Conservation (phyloP, 1,140 invertebrate genomes). For the Aricia agestis region DNA sequence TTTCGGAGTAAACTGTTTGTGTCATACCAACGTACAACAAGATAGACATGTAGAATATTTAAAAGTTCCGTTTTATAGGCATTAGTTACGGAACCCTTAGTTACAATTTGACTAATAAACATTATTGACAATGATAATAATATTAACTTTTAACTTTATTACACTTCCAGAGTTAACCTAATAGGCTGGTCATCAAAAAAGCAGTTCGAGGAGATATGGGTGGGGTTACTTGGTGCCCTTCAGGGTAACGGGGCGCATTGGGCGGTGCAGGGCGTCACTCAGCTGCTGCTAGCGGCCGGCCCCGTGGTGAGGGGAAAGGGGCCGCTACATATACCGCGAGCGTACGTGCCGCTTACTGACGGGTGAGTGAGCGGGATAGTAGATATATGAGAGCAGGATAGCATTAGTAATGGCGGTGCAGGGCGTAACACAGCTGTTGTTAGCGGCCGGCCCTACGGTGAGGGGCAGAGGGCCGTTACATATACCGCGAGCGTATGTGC, state of each 20-base stretch:
- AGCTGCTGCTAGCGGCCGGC: slow-evolving; percentile 48
- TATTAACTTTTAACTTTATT: not conserved
- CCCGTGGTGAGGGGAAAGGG: slow-evolving; percentile 27
- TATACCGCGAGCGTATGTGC: slow-evolving; percentile 36
- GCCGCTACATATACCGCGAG: slow-evolving; percentile 32
- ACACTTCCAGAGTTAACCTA: slow-evolving; percentile 77
- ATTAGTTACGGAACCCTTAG: no score
- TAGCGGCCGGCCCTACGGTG: slow-evolving; percentile 36
- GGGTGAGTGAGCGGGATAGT: slow-evolving; percentile 36
- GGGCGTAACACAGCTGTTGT: slow-evolving; percentile 65
- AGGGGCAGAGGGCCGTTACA: slow-evolving; percentile 28
- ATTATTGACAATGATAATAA: no score
- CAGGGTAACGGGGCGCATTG: slow-evolving; percentile 75
- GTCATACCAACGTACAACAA: no score
- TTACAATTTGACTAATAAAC: no score
- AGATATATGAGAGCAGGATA: not conserved
- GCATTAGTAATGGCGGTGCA: no score
- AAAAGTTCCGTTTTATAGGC: no score
- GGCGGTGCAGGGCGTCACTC: slow-evolving; percentile 69
- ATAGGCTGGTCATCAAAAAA: slow-evolving; percentile 89
- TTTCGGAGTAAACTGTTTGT: no score
- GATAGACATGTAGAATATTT: no score
- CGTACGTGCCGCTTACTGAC: slow-evolving; percentile 34
- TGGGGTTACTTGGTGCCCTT: slow-evolving; percentile 88
- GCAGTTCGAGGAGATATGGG: slow-evolving; percentile 97